A percentile compares a stretch with the other conserved stretches of the same genome.
Conservation (phyloP, 2,113 vertebrate genomes). For the Paramormyrops kingsleyae region DNA sequence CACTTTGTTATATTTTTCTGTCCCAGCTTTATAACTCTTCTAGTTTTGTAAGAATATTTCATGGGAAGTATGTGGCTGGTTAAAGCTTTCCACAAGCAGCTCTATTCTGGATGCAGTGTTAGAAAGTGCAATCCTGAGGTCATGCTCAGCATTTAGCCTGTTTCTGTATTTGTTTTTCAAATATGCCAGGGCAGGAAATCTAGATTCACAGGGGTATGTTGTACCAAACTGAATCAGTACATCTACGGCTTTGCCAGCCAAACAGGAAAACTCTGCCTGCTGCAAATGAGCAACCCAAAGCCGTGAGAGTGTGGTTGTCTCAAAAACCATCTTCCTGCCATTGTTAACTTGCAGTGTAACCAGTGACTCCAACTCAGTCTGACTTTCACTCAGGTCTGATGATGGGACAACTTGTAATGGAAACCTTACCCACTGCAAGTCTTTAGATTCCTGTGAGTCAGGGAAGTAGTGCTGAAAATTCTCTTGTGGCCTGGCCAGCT, state of each 20-base stretch:
- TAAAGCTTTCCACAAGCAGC: neutral
- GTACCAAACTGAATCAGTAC: neutral
- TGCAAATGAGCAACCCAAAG: neutral
- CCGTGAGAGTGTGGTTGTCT: neutral
- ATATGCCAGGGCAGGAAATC: neutral
- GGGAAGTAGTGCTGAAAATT: constrained; percentile 11
- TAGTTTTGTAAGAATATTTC: no score
- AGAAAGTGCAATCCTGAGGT: neutral
- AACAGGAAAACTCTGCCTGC: neutral
- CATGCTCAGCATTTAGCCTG: neutral
- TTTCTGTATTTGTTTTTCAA: neutral
- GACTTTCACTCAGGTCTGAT: constrained; percentile 1
- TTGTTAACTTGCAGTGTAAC: neutral
- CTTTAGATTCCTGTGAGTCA: neutral
- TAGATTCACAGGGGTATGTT: neutral
- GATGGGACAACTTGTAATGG: constrained; percentile 14
- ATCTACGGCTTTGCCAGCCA: neutral
- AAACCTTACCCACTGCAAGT: constrained; percentile 1
- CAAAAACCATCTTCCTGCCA: neutral
- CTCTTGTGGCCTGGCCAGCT: neutral
- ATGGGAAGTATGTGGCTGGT: no score
- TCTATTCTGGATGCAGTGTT: neutral
- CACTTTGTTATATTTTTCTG: no score
- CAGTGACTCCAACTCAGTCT: neutral
- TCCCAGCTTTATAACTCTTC: no score